Conservation (phyloP, 35 echinoderm and acorn worm species). For the Strongylocentrotus purpuratus region DNA sequence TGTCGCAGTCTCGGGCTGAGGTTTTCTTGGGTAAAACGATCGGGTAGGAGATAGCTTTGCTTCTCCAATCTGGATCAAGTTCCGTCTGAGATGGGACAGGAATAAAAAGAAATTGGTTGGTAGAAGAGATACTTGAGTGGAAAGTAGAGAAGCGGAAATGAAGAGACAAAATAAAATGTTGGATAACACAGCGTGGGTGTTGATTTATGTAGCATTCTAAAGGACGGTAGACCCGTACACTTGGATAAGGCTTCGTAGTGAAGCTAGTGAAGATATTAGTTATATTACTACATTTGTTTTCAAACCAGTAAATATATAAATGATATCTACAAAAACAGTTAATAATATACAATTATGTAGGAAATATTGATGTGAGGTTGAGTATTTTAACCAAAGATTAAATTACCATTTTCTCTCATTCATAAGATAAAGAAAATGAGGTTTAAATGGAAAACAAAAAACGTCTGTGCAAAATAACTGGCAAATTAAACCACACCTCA, state of each 20-base stretch:
- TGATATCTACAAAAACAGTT: neutral
- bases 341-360: neutral
- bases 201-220: neutral
- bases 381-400: too few relatives aligned
- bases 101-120: neutral
- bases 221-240: neutral
- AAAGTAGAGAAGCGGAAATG: neutral
- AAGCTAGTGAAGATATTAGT: too few relatives aligned
- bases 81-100: neutral
- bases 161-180: neutral
- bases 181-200: too few relatives aligned
- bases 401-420: too few relatives aligned
- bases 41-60: neutral
- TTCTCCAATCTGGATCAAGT: neutral
- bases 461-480: neutral
- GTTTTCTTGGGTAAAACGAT: constrained; percentile 2
- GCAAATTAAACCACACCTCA: neutral
- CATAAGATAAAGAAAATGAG: too few relatives aligned
- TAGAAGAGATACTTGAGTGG: neutral
- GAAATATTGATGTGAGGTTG: too few relatives aligned
- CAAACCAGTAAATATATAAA: neutral
- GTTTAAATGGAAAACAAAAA: neutral
- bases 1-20: neutral
- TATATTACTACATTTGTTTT: neutral
- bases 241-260: neutral